phyloP scores from a whole-genome alignment of 92 coral and sea anemone genomes.

The Anthopleura xanthogrammica region DNA sequence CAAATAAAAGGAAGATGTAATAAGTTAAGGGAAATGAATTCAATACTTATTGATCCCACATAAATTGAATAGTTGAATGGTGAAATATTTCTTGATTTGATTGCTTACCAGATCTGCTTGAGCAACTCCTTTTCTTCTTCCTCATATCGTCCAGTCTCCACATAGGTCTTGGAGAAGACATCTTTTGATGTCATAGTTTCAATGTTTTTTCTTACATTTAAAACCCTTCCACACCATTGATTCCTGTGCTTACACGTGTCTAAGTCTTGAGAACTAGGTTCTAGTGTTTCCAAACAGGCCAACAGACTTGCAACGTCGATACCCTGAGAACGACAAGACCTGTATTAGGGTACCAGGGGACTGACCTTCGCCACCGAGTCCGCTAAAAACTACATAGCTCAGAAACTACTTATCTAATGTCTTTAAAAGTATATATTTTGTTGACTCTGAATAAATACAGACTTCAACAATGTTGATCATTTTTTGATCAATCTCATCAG shows the following conservation, averaged over 20 bases:
- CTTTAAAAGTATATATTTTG: no score
- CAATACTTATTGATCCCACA: no score
- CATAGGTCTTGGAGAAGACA: not conserved
- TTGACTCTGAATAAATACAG: no score
- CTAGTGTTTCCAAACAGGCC: constrained; percentile 26
- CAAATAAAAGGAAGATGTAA: no score
- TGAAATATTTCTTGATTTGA: not conserved
- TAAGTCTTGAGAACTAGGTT: not conserved
- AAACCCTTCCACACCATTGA: constrained; percentile 19
- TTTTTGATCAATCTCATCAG: no score
- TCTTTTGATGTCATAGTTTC: constrained; percentile 22
- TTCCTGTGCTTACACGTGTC: not conserved
- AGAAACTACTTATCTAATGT: not conserved
- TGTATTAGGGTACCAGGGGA: not conserved
- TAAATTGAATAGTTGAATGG: no score
- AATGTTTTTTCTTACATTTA: constrained; percentile 17
- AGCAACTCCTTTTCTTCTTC: constrained; percentile 17
- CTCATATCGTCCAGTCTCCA: constrained; percentile 3
- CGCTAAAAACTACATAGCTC: not conserved
- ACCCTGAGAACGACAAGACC: not conserved
- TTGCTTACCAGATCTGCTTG: constrained; percentile 9
- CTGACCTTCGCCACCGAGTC: no score
- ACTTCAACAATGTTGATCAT: no score
- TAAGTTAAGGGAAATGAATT: no score
- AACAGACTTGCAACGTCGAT: not conserved